Percentiles rank a stretch among this genome's conserved stretches.
Conservation (phyloP, 2,797 vertebrate genomes). For the Semaprochilodus insignis region DNA sequence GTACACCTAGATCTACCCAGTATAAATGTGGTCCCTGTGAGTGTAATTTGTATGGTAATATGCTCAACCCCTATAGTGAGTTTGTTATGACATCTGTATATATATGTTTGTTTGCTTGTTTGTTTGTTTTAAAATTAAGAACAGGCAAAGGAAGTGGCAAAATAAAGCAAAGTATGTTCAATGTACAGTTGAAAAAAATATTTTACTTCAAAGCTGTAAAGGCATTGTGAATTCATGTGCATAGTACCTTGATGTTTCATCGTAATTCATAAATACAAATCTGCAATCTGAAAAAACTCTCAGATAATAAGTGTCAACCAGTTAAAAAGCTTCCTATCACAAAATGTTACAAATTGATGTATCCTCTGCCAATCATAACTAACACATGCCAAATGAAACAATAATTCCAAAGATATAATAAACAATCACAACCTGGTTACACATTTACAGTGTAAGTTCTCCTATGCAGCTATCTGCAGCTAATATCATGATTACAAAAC, state of each 20-base stretch:
- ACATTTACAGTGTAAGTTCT: conserved; percentile 21
- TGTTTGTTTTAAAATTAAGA: neutral
- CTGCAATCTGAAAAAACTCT: conserved; percentile 12
- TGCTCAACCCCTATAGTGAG: too few relatives aligned
- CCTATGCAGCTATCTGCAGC: neutral
- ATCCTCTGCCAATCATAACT: conserved; percentile 10
- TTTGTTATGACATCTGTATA: too few relatives aligned
- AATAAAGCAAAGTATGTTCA: neutral
- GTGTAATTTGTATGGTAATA: neutral
- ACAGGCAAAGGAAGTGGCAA: neutral
- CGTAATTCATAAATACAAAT: conserved; percentile 54
- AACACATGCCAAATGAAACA: conserved; percentile 19
- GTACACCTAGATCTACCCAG: too few relatives aligned
- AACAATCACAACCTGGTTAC: conserved; percentile 15
- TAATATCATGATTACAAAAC: conserved; percentile 32
- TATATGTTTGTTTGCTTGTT: neutral
- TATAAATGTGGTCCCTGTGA: neutral
- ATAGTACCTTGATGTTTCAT: conserved; percentile 29
- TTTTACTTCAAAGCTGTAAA: conserved; percentile 28
- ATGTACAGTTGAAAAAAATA: conserved; percentile 14
- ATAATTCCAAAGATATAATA: conserved; percentile 4
- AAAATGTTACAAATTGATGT: conserved; percentile 20
- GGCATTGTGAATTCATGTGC: conserved; percentile 2
- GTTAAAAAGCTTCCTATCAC: neutral
- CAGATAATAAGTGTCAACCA: conserved; percentile 8